Percentiles rank a stretch among this genome's conserved stretches.
phyloP scores from a whole-genome alignment of 2,113 vertebrate genomes.

The Pao palembangensis region DNA sequence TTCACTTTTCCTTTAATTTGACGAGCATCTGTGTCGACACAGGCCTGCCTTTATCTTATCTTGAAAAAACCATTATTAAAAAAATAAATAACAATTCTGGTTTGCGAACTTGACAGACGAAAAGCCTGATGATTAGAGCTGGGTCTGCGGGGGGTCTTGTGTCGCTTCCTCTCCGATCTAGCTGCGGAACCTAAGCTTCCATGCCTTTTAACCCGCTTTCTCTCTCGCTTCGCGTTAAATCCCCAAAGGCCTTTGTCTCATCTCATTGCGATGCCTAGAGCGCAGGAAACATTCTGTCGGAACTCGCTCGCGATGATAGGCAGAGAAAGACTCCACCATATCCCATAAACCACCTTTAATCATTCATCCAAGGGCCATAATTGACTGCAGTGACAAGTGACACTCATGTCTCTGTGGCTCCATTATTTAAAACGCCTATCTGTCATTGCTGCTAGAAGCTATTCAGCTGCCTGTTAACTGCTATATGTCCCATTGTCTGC shows the following conservation, averaged over 20 bases:
- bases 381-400: constrained; percentile 51
- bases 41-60: no score
- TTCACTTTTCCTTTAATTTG: not conserved
- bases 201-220: constrained; percentile 4
- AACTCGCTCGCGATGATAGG: constrained; percentile 21
- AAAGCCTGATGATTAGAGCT: constrained; percentile 2
- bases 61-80: no score
- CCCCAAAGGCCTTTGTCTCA: constrained; percentile 36
- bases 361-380: constrained; percentile 47
- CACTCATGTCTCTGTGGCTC: constrained; percentile 36
- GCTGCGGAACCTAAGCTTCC: constrained; percentile 29
- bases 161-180: constrained; percentile 16
- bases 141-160: constrained; percentile 1
- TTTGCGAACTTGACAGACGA: not conserved
- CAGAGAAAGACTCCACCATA: constrained; percentile 25
- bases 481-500: constrained; percentile 35
- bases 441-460: constrained; percentile 24
- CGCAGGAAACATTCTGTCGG: constrained; percentile 26
- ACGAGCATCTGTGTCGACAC: not conserved
- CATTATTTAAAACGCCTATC: constrained; percentile 52
- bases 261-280: constrained; percentile 30
- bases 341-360: constrained; percentile 52
- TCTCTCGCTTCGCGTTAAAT: constrained; percentile 7
- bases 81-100: no score
- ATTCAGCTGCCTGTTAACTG: constrained; percentile 33